Conservation (phyloP, 1,140 invertebrate species). For the Laupala kohalensis region DNA sequence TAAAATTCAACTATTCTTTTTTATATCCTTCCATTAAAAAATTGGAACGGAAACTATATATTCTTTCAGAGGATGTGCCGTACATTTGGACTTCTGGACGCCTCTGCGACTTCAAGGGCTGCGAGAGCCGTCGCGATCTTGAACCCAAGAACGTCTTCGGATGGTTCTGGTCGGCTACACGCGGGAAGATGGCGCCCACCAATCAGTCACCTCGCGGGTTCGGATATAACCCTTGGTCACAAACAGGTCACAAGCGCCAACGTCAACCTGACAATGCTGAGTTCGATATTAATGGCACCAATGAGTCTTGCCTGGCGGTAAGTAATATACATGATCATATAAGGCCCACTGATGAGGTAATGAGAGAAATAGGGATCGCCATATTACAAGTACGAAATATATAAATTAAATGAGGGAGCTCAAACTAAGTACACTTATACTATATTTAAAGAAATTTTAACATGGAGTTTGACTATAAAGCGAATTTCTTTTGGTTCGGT, state of each 20-base stretch:
- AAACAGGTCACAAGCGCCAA: constrained; percentile 76
- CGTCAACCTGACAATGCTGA: constrained; percentile 83
- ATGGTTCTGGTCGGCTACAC: constrained; percentile 87
- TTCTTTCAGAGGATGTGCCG: constrained; percentile 65
- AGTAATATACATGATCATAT: too few relatives aligned
- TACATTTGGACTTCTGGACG: constrained; percentile 87
- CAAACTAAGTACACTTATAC: too few relatives aligned
- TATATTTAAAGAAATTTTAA: too few relatives aligned
- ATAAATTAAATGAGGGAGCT: too few relatives aligned
- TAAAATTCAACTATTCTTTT: too few relatives aligned
- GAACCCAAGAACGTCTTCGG: constrained; percentile 73
- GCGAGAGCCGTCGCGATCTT: constrained; percentile 68
- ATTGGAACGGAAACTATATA: too few relatives aligned
- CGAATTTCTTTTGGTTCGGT: too few relatives aligned
- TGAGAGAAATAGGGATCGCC: too few relatives aligned
- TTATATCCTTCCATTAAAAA: too few relatives aligned
- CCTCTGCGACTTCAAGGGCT: constrained; percentile 85
- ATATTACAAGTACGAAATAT: too few relatives aligned
- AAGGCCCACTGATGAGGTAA: too few relatives aligned
- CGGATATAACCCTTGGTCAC: constrained; percentile 73
- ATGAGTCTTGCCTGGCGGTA: constrained; percentile 70
- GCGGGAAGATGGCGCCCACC: constrained; percentile 75
- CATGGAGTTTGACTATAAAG: too few relatives aligned
- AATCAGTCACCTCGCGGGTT: constrained; percentile 52
- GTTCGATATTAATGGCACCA: constrained; percentile 79